Evolutionary conservation across 2,888 invertebrate species (phyloP).

Genomic region (Dendrolimus pini): DNA sequence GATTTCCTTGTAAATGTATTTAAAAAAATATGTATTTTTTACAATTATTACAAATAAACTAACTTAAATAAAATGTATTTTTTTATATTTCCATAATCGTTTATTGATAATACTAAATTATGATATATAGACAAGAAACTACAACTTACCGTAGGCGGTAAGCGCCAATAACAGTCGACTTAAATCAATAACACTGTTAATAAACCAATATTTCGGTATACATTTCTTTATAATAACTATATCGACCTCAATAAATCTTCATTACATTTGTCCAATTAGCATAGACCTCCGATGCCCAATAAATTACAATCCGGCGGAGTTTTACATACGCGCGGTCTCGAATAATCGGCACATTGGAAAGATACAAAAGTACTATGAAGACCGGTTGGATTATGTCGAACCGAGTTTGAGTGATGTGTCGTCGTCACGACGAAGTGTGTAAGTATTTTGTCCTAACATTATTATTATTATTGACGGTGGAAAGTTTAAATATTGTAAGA

Average conservation of each 20-base stretch:
- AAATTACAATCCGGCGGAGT: slow-evolving; percentile 91
- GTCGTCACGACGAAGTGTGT: slow-evolving; percentile 1
- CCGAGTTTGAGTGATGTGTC: slow-evolving; percentile 15
- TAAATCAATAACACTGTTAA: slow-evolving; percentile 5
- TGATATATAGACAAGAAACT: background rate
- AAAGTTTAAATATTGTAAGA: too few relatives aligned
- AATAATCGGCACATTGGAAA: slow-evolving; percentile 18
- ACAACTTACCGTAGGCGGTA: background rate
- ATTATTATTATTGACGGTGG: too few relatives aligned
- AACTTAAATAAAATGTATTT: too few relatives aligned
- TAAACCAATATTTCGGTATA: background rate
- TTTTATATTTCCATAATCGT: background rate
- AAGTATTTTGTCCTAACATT: background rate
- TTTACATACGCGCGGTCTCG: slow-evolving; percentile 80
- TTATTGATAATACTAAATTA: background rate
- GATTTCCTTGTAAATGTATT: too few relatives aligned
- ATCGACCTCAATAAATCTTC: slow-evolving; percentile 1
- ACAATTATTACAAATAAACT: too few relatives aligned
- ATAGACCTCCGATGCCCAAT: slow-evolving; percentile 80
- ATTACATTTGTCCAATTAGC: slow-evolving; percentile 47
- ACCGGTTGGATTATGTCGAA: slow-evolving; percentile 17
- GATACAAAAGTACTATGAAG: slow-evolving; percentile 30
- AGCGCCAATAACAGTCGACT: slow-evolving; percentile 5
- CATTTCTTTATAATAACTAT: background rate
- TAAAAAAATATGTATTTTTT: too few relatives aligned